Conservation (phyloP, 2,888 invertebrate species). For the Brenthis daphne region DNA sequence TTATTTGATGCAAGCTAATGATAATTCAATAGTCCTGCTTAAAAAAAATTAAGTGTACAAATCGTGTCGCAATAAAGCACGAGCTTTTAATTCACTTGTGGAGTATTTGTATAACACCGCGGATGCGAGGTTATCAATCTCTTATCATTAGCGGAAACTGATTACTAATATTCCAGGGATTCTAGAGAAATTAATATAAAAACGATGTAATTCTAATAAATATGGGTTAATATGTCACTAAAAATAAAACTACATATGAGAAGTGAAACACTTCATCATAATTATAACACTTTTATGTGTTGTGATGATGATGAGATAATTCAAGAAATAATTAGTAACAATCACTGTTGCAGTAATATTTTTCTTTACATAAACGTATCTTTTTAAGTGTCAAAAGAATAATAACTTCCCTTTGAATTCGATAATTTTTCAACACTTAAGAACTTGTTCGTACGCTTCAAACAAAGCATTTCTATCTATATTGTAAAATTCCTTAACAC, state of each 20-base stretch:
- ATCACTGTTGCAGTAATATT: constrained; percentile 4
- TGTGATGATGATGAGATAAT: constrained; percentile 11
- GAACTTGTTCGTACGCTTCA: constrained; percentile 25
- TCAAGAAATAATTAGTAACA: constrained; percentile 11
- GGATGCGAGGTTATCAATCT: constrained; percentile 69
- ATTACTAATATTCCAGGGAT: constrained; percentile 37
- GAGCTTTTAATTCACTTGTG: constrained; percentile 4
- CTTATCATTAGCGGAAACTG: constrained; percentile 62
- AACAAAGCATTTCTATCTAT: constrained; percentile 47
- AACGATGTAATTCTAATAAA: constrained; percentile 12
- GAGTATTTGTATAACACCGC: constrained; percentile 50
- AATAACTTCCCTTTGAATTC: constrained; percentile 31
- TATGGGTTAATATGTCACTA: not conserved
- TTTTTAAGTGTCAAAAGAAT: constrained; percentile 25
- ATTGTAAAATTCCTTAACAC: constrained; percentile 61
- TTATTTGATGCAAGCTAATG: no score
- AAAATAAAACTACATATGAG: constrained; percentile 12
- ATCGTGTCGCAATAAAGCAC: not conserved
- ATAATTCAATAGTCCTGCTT: no score
- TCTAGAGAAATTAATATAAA: constrained; percentile 29
- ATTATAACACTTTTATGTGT: constrained; percentile 17
- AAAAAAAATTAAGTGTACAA: not conserved
- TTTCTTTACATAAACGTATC: constrained; percentile 15
- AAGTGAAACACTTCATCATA: constrained; percentile 9
- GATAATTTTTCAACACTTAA: constrained; percentile 29